Evolutionary conservation across 2,888 invertebrate genomes (phyloP), one percentile per base, ranked within the genome.

Genomic region (Parnassius smintheus): DNA sequence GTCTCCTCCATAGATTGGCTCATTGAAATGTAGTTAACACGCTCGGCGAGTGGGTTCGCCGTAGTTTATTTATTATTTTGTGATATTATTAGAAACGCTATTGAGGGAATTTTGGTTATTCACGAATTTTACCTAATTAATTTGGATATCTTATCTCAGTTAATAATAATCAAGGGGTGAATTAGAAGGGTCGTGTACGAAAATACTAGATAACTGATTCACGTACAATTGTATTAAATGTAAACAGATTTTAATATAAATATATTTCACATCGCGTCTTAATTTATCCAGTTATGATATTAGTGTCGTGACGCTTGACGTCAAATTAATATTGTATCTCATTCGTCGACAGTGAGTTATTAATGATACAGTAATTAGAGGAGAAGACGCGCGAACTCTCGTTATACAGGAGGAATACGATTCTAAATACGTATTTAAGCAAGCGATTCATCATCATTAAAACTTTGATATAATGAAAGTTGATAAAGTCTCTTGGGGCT

Each of bases 341-440:
- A 80, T 78, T 77, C 79, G 80, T 75, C 75, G 79, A 74, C 80
- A 75, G 74, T 73, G 65, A 65, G 81, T 83, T 85, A 87, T 88
- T 85, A 86, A 88, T 85, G 83, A 76, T 68, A 67, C 69, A 72
- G 81, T 86, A 86, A 86, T 88, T 85, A 87, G 83, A 73, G 68
- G 77, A 70, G 74, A 74, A 76, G 79, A 80, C 75, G 75, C 75
- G 76, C 73, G 75, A 74, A 71, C 72, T 72, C 76, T 75, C 76
- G 80, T 83, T 82, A 81, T 75, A 75, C 74, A 74, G 69, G 70
- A 72, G 72, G 71, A 75, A 78, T 78, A 77, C 73, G 75, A 78
- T 73, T 80, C 76, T 79, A 78, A 82, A 82, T 77, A 77, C 75
- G 73, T 77, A 68, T 73, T 72, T 68, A 66, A 75, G 76, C 78